Evolutionary conservation across 2,888 invertebrate species (phyloP).

Genomic region (Galerucella nymphaeae): DNA sequence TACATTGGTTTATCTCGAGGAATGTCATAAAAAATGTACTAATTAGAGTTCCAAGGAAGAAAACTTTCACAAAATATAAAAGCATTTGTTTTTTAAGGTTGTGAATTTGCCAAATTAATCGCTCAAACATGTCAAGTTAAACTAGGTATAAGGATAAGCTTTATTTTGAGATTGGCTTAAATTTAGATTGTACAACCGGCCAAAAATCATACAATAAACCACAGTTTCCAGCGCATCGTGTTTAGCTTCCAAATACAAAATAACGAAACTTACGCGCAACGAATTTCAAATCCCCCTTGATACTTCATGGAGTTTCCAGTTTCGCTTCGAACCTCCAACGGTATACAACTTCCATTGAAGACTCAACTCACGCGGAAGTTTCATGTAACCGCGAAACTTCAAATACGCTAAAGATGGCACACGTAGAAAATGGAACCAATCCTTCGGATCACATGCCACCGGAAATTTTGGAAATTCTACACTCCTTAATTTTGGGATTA

Average conservation of each 20-base stretch:
- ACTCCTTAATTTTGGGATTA: conserved; percentile 56
- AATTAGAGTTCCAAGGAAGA: no score
- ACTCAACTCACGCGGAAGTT: background rate
- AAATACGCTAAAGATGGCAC: conserved; percentile 20
- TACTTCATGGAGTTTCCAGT: conserved; percentile 12
- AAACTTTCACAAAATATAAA: no score
- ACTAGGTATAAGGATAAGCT: no score
- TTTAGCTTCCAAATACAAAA: background rate
- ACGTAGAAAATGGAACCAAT: conserved; percentile 22
- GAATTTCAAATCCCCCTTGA: background rate
- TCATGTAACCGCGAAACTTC: conserved; percentile 12
- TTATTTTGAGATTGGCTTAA: no score
- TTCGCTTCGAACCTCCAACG: background rate
- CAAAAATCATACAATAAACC: no score
- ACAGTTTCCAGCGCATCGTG: no score
- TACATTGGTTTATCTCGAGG: no score
- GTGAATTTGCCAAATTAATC: no score
- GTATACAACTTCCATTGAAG: background rate
- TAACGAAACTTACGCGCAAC: conserved; percentile 1
- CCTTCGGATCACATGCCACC: conserved; percentile 53
- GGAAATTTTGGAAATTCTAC: conserved; percentile 55
- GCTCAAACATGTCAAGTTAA: no score
- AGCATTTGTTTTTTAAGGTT: no score
- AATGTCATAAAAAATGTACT: no score
- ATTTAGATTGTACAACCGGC: no score